These are phyloP conservation scores for Sylvilagus bachmani DNA, from an alignment of 2,113 vertebrate species.

Conservation along the genomic window DNA sequence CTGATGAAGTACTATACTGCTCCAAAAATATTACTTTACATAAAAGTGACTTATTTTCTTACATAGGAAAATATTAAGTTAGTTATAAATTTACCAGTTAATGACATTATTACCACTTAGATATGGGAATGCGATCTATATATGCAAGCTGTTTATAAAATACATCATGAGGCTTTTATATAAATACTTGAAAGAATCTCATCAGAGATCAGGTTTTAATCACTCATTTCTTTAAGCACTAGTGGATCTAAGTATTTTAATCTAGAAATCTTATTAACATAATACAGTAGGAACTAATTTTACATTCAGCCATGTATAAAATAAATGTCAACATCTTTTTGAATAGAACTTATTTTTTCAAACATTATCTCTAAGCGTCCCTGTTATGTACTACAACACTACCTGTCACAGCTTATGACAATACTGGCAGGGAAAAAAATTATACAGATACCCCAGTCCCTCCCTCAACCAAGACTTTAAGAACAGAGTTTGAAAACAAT, in stretches of 20 bases:
- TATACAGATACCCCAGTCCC: not conserved
- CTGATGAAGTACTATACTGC: constrained; percentile 29
- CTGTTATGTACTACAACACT: not conserved
- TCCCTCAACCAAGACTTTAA: not conserved
- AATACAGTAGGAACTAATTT: not conserved
- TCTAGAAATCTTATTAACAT: not conserved
- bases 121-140: not conserved
- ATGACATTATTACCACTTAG: constrained; percentile 34
- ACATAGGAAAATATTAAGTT: constrained; percentile 11
- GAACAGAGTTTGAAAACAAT: constrained; percentile 48
- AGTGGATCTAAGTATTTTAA: constrained; percentile 10
- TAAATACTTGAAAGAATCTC: constrained; percentile 20
- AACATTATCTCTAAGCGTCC: not conserved
- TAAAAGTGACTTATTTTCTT: constrained; percentile 33
- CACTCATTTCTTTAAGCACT: not conserved
- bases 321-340: not conserved
- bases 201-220: not conserved
- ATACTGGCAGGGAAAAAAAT: not conserved
- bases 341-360: constrained; percentile 37
- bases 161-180: not conserved
- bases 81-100: constrained; percentile 30
- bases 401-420: constrained; percentile 11
- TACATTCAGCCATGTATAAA: constrained; percentile 23
- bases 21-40: constrained; percentile 4
- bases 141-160: constrained; percentile 14